These are phyloP conservation scores for Abrostola triplasia DNA, from an alignment of 2,888 invertebrate species.

Conservation along the genomic window DNA sequence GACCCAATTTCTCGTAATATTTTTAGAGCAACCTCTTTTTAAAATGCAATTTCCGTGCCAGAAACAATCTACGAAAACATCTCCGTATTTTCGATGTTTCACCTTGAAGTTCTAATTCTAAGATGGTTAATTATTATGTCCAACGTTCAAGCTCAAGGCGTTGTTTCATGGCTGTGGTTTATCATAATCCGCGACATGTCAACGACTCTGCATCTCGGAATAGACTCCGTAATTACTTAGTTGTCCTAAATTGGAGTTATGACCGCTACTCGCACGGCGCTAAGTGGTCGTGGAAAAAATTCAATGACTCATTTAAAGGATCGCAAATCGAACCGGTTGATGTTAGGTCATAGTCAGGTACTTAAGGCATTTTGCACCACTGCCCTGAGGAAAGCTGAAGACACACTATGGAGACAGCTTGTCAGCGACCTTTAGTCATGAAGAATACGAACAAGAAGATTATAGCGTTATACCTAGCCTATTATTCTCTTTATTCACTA, in stretches of 20 bases:
- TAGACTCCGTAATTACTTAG: constrained; percentile 49
- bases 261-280: constrained; percentile 29
- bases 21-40: constrained; percentile 51
- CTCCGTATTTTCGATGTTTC: constrained; percentile 31
- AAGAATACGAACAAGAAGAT: too few species aligned
- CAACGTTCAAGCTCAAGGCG: constrained; percentile 42
- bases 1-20: constrained; percentile 53
- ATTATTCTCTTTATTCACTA: background rate
- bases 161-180: constrained; percentile 45
- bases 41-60: constrained; percentile 52
- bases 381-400: too few species aligned
- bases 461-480: too few species aligned
- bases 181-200: constrained; percentile 52
- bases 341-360: constrained; percentile 16
- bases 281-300: constrained; percentile 34
- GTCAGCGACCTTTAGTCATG: too few species aligned
- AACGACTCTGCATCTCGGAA: constrained; percentile 49
- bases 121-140: constrained; percentile 31
- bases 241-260: constrained; percentile 44
- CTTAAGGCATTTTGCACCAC: background rate
- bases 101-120: constrained; percentile 34
- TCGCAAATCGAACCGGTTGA: constrained; percentile 42
- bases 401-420: too few species aligned
- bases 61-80: constrained; percentile 39
- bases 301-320: constrained; percentile 40